Base-by-base conservation (phyloP, 2,113 vertebrate genomes). In the Rissa tridactyla region DNA sequence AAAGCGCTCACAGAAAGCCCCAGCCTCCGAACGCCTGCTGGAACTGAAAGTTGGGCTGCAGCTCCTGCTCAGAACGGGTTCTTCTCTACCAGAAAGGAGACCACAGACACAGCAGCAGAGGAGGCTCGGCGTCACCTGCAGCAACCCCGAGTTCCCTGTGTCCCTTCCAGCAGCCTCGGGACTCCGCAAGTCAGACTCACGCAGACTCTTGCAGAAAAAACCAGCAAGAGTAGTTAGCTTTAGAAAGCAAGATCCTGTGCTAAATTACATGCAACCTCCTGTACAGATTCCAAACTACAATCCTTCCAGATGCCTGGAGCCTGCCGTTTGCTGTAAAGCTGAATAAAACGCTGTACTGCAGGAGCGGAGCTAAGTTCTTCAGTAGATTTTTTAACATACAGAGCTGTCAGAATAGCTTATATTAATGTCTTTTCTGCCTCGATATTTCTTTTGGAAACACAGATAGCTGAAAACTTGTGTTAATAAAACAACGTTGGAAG, bases 31-130 rank as follows among this genome's bases (percentile, higher is more conserved):
- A 91, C 34, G 60, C 64, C 1, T 61, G 82, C 96, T 86, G 38
- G 6, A 23, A 55, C 27, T 44, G 0, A 0, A 34, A 72, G 44
- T 0, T 1, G 16, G 77, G 42, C 11, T 61, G 70, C n/a, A 78
- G 62, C 21, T 21, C 54, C 55, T 47, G 65, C 42, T 58, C 64
- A 77, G 55, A 93, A 25, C 15, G 46, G 2, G 3, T 38, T 54
- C 27, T 38, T 8, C 64, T 61, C 46, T 54, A 52, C 11, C 71
- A 61, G 47, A 80, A 80, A 77, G 26, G 30, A 0, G 2, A 77
- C 14, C 36, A 38, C 49, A 47, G 47, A n/a, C 87, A 47, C 2
- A 46, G 19, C 52, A 47, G 14, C 1, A 44, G 19, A 44, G 23
- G 30, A 82, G 42, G 32, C 42, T 71, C 47, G 64, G 38, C 77